Base-by-base conservation (phyloP, 2,888 invertebrate genomes). In the Brachylomia viminalis region DNA sequence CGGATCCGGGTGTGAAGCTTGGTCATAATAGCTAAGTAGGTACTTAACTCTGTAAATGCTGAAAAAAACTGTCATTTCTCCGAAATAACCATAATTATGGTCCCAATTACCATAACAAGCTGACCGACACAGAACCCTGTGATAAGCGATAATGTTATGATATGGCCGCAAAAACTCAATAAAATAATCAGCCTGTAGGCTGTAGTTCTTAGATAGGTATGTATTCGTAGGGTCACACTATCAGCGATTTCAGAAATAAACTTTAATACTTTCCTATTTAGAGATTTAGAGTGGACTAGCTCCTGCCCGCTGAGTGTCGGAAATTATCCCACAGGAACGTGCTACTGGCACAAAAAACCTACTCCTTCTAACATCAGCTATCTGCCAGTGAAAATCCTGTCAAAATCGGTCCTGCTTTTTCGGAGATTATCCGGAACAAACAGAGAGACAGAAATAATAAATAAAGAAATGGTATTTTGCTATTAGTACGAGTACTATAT, bases 151-250 rank as follows among this genome's bases (percentile, higher is more conserved):
- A 7, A 81, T 49, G 49, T 70, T 72, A 79, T 64, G 65, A 68
- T 23, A 42, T 61, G 79, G 17, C 20, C 42, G 58, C 77, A 81
- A 86, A 79, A 84, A 78, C 76, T 75, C 23, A 42, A 81, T n/a
- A 54, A 75, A 72, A 72, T 74, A 66, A 79, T 74, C 72, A 58
- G 17, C 58, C 66, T 72, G 78, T 67, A 76, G 42, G 15, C 56
- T 77, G 59, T 59, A 75, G 45, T 54, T 68, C 49, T 74, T 17
- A 38, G 38, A 61, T 13, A 61, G 1, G 13, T 11, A 59, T 59
- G 30, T 27, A 52, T 20, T n/a, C 30, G 15, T n/a, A 15, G 8
- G 74, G 80, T 69, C 20, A 17, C 64, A 68, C 23, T 73, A 8
- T 0, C 2, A 68, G 83, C 85, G 85, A 56, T 45, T 33, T 0